These are phyloP conservation scores for Okamejei kenojei DNA, from an alignment of 2,797 vertebrate genomes.

Conservation along the genomic window DNA sequence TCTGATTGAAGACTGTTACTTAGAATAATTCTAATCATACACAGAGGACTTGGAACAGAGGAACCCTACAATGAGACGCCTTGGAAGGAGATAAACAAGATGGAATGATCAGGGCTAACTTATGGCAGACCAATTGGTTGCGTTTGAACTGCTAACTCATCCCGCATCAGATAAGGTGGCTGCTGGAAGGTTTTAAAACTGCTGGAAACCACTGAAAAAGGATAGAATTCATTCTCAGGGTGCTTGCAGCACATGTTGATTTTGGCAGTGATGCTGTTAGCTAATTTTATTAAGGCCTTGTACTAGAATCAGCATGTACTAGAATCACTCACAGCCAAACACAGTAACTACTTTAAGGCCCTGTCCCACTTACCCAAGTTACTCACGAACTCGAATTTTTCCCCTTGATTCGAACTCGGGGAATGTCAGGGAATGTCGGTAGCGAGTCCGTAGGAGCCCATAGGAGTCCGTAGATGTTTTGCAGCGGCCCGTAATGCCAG, in stretches of 20 bases:
- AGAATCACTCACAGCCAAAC: not conserved
- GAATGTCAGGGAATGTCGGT: too few species aligned
- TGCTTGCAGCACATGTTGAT: not conserved
- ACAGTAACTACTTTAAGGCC: not conserved
- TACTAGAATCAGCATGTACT: not conserved
- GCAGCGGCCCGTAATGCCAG: too few species aligned
- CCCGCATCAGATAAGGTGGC: not conserved
- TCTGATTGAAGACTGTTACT: not conserved
- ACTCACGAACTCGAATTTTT: too few species aligned
- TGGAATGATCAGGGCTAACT: not conserved
- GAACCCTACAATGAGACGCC: not conserved
- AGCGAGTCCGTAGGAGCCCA: too few species aligned
- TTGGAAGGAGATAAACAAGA: not conserved
- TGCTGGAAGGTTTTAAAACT: not conserved
- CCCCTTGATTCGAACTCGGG: too few species aligned
- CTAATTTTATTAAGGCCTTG: not conserved
- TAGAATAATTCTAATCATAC: not conserved
- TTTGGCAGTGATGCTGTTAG: not conserved
- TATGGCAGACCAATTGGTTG: not conserved
- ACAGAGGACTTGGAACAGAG: not conserved
- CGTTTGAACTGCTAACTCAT: not conserved
- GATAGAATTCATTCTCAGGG: not conserved
- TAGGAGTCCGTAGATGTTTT: too few species aligned
- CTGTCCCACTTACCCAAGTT: too few species aligned
- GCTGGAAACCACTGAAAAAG: not conserved